Base-by-base conservation (phyloP, 2,797 vertebrate species). In the Falco cherrug region DNA sequence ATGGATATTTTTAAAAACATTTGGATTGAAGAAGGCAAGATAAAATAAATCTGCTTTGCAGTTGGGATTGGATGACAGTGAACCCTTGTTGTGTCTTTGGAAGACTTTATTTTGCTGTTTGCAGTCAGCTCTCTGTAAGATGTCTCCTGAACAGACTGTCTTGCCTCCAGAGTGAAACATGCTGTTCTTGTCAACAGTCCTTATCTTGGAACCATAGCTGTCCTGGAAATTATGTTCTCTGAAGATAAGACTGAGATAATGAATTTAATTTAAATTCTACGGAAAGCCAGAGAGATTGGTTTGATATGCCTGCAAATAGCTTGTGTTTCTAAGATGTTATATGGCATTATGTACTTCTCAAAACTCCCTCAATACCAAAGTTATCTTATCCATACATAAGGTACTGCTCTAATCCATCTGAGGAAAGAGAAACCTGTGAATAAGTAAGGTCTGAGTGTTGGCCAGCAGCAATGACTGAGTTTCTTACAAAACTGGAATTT, bases 401-500 rank as follows among this genome's bases (percentile, higher is more conserved):
- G 28, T 74, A 41, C 25, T 87, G 48, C 84, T 92, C 81, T 67
- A 95, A 90, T 75, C 53, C 67, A 84, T n/a, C 39, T 73, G 84
- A 82, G 67, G 31, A 87, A 76, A 51, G 69, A 79, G 67, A 88
- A 37, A 65, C 41, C 35, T 87, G 39, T 79, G 74, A 82, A 61
- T 82, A 88, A 90, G 33, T 57, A 69, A 86, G 47, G 47, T 56
- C 77, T 65, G 57, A 65, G 54, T 53, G 43, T 18, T 86, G 69
- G 39, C 56, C 61, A 91, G 83, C 45, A 94, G 54, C 69, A 90
- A 61, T 2, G 1, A 59, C 48, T 29, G 25, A 50, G 16, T 71
- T 88, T 85, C 79, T 90, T 87, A 93, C 47, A 76, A 69, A 96
- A 82, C 70, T 76, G 47, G 47, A 79, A 94, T 75, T 76, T 90